Base-by-base conservation (phyloP, 1,140 invertebrate species). In the Drosophila subobscura region DNA sequence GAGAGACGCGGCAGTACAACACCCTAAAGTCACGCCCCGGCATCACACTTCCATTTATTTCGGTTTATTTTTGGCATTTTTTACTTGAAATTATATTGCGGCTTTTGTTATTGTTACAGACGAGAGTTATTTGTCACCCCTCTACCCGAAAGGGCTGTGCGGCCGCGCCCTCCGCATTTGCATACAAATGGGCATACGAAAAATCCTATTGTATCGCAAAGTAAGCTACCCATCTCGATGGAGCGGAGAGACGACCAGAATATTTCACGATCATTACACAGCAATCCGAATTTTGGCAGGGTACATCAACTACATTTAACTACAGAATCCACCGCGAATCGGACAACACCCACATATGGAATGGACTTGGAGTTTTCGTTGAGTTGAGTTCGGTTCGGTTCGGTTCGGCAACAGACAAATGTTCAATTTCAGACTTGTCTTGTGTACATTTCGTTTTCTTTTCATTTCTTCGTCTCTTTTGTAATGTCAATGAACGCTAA, bases 401-500 rank as follows among this genome's bases (percentile, higher is more conserved):
- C 41, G 65, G 51, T 78, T 52, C 16, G 51, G 37, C 52, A 25
- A 66, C 75, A 67, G 79, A 72, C 79, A 76, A 79, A 79, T 76
- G 66, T 79, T 79, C 58, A 71, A 72, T 72, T 79, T 76, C 76
- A 58, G 67, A 56, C 51, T 51, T 57, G 49, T 74, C 45, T 51
- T 57, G 41, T 70, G 53, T 58, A 54, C 40, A 54, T 52, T 67
- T 73, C 65, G 46, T 60, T 75, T 58, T 59, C 49, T 73, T 63
- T 51, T 54, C 50, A 64, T 77, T 85, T 54, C 51, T 63, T 77
- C 65, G 33, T 50, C 70, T 72, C 50, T 44, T 73, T 70, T 81
- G 78, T 70, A 66, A 76, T 78, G 83, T 86, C 83, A 86, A 88
- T 80, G 83, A 86, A 86, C 81, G 81, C 83, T 72, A 47, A 75